A percentile compares a stretch with the other conserved stretches of the same genome.
phyloP scores from a whole-genome alignment of 2,797 vertebrate genomes.

The Lepilemur ruficaudatus region DNA sequence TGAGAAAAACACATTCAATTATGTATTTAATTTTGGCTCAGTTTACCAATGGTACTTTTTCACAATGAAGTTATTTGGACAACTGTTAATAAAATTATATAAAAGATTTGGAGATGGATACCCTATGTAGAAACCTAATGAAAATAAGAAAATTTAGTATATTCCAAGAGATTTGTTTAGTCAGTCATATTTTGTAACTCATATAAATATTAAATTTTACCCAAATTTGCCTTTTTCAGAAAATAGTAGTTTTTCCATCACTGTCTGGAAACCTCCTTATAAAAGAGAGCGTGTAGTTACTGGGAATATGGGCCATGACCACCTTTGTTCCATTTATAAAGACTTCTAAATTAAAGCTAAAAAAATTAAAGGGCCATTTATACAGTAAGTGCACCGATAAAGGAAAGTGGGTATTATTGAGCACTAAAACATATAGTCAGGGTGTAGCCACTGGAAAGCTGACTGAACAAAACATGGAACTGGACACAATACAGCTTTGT shows the following conservation, averaged over 20 bases:
- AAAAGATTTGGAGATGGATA: not conserved
- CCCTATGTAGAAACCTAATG: not conserved
- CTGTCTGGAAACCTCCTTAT: not conserved
- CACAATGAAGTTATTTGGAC: not conserved
- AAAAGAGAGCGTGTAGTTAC: not conserved
- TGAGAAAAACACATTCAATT: not conserved
- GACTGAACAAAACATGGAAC: not conserved
- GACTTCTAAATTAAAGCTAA: not conserved
- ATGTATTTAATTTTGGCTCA: not conserved
- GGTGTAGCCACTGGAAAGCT: not conserved
- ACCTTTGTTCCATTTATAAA: not conserved
- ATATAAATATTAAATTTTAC: conserved; percentile 2
- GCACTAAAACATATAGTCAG: not conserved
- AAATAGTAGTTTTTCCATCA: not conserved
- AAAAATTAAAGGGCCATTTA: not conserved
- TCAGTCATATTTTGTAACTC: not conserved
- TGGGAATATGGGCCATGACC: not conserved
- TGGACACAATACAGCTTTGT: not conserved
- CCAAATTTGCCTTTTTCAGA: not conserved
- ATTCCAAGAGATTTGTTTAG: not conserved
- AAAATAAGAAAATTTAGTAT: not conserved
- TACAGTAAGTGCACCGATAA: not conserved
- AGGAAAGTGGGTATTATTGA: not conserved
- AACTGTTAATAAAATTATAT: not conserved
- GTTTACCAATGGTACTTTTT: not conserved